Evolutionary conservation across 2,797 vertebrate species (phyloP).

Genomic region (Gouania willdenowi): DNA sequence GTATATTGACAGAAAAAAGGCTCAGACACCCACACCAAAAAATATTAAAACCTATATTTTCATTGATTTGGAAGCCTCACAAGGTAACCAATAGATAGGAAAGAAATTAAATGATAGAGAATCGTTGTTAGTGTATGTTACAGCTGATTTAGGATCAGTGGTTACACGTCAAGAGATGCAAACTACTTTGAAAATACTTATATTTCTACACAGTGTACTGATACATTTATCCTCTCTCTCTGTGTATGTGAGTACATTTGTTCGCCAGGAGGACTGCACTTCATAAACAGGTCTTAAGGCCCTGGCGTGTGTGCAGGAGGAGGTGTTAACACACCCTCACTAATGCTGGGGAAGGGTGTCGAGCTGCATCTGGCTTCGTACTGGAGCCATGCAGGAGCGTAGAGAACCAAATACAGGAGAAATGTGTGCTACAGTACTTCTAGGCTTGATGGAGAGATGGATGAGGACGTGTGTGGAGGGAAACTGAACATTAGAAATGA

Average conservation of each 20-base stretch:
- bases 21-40: too few relatives aligned
- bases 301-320: constrained; percentile 16
- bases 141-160: too few relatives aligned
- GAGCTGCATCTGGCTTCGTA: constrained; percentile 22
- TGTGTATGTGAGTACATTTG: constrained; percentile 1
- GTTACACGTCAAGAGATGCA: constrained; percentile 25
- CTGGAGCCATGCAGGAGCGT: constrained; percentile 3
- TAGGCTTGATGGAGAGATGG: too few relatives aligned
- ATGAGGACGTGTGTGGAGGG: constrained; percentile 53
- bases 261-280: constrained; percentile 23
- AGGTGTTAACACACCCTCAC: constrained; percentile 50
- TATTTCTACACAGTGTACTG: constrained; percentile 7
- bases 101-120: too few relatives aligned
- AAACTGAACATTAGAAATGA: constrained; percentile 43
- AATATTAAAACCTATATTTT: too few relatives aligned
- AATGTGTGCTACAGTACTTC: constrained; percentile 2
- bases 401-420: background rate
- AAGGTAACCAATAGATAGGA: too few relatives aligned
- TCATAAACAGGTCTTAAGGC: constrained; percentile 40
- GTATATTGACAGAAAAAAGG: too few relatives aligned
- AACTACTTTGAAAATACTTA: constrained; percentile 19
- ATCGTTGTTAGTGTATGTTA: too few relatives aligned
- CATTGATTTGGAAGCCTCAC: too few relatives aligned
- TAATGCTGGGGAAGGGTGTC: constrained; percentile 30
- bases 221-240: constrained; percentile 4